Evolutionary conservation across 2,113 vertebrate species (phyloP), one percentile per base, ranked within the genome.

Genomic region (Talpa occidentalis): DNA sequence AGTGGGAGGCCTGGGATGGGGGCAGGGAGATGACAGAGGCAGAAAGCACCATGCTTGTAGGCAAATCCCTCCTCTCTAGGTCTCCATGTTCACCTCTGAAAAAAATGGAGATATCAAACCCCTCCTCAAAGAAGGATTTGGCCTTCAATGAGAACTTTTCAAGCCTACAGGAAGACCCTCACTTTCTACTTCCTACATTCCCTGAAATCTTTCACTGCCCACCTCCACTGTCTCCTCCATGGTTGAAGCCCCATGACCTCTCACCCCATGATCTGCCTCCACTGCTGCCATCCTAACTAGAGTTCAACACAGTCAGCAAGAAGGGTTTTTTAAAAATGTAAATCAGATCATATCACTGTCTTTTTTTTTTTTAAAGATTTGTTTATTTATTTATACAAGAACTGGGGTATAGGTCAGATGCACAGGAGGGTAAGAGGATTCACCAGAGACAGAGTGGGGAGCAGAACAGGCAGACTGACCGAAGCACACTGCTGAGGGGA

Each of bases 1-100:
- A 2, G 0, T 0, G 67, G 19, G 47, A n/a, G 66, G 49, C 37
- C 40, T 1, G n/a, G 52, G 42, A 3, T 12, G 0, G 2, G 21
- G 64, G 21, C 24, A 28, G 40, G 47, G 74, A 72, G 59, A 17
- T 2, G 15, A 3, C 10, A 49, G 6, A 0, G n/a, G 30, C 81
- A 35, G 47, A 32, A 12, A 1, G 59, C 66, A 0, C 0, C 49
- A 47, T n/a, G 16, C 69, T 62, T 0, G 0, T 7, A 5, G 32
- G 22, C 26, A 80, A n/a, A 62, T 0, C 8, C 15, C 24, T 72
- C 10, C 74, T 37, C n/a, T 44, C 66, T 24, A 35, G 37, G 56
- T 30, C 16, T 42, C 24, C 12, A 6, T 79, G 54, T 28, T 11
- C 67, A 49, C n/a, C 14, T 91, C 40, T 70, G 78, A 64, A n/a